A percentile compares a stretch with the other conserved stretches of the same genome.
phyloP scores from a whole-genome alignment of 2,797 vertebrate genomes.

The Mormyrops boulengeri region DNA sequence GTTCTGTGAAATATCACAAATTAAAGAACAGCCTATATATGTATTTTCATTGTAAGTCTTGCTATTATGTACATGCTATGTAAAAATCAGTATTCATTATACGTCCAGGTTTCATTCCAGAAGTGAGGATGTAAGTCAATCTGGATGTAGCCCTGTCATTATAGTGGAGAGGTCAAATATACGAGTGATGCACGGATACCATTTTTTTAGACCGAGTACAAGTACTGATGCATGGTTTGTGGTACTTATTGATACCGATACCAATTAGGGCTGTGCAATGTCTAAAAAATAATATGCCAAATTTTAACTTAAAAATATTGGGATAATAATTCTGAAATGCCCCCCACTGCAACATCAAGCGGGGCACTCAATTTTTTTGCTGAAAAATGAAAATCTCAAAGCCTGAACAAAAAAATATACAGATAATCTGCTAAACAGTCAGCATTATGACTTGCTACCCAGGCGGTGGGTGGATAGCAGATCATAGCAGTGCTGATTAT shows the following conservation, averaged over 20 bases:
- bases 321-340: not conserved
- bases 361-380: not conserved
- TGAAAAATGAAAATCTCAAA: not conserved
- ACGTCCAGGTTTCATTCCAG: not conserved
- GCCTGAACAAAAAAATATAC: not conserved
- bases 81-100: not conserved
- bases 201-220: not conserved
- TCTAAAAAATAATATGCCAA: not conserved
- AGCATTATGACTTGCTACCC: not conserved
- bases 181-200: not conserved
- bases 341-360: not conserved
- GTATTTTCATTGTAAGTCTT: not conserved
- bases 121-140: not conserved
- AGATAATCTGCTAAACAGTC: not conserved
- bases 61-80: not conserved
- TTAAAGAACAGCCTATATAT: not conserved
- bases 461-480: not conserved
- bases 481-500: not conserved
- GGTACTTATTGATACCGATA: not conserved
- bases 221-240: not conserved
- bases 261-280: not conserved
- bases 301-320: not conserved
- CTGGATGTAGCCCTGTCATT: not conserved
- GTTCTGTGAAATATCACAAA: conserved; percentile 60
- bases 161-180: not conserved